A percentile compares a stretch with the other conserved stretches of the same genome.
These are phyloP conservation scores for Steatornis caripensis DNA, from an alignment of 2,113 vertebrate genomes.

Conservation along the genomic window DNA sequence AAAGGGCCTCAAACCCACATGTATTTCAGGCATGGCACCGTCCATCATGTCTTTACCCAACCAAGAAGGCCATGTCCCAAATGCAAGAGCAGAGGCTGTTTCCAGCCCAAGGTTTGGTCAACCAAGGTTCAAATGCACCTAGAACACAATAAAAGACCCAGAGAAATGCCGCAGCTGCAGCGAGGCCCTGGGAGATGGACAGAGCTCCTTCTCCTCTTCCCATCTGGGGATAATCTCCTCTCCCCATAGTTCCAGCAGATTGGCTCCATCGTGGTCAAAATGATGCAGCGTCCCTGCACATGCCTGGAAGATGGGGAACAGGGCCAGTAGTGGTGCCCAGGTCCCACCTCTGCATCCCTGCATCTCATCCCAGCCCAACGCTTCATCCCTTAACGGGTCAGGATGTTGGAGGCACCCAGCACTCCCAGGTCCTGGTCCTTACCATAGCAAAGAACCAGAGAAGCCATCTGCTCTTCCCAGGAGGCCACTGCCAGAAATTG, in stretches of 20 bases:
- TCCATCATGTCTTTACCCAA: background rate
- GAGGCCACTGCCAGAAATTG: background rate
- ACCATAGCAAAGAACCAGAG: background rate
- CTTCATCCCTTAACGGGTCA: no score
- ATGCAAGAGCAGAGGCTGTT: background rate
- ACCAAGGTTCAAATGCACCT: background rate
- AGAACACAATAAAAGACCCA: background rate
- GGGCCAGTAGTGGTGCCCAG: background rate
- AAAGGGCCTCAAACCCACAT: background rate
- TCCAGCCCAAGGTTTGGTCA: background rate
- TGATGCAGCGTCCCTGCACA: no score
- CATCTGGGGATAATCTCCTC: background rate
- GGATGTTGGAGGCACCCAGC: background rate
- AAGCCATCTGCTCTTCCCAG: background rate
- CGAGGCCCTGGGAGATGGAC: background rate
- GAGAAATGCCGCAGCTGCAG: background rate
- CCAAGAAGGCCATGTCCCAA: background rate
- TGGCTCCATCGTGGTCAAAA: background rate
- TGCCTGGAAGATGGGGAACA: fast-evolving
- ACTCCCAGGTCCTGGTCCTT: background rate
- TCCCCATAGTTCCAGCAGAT: background rate
- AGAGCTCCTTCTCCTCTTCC: background rate
- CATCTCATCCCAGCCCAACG: background rate
- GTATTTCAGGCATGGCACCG: background rate
- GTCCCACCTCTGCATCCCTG: background rate